Percentiles rank a stretch among this genome's conserved stretches.
Evolutionary conservation across 2,797 vertebrate genomes (phyloP).

Genomic region (Microctenopoma steveboyesi): DNA sequence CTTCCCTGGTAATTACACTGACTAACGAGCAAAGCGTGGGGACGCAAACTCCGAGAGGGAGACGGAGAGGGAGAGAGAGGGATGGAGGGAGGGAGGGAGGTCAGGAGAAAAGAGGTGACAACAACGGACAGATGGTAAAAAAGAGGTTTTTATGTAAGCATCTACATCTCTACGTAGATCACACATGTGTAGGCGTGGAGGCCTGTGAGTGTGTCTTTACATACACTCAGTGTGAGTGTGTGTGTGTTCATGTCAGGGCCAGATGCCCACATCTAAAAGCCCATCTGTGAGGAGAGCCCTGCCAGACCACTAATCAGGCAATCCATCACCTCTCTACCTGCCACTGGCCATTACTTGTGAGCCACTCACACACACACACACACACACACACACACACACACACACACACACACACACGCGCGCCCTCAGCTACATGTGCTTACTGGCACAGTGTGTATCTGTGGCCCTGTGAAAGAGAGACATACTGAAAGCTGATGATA

Average conservation of each 20-base stretch:
- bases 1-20: conserved; percentile 77
- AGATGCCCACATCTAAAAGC: conserved; percentile 91
- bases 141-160: conserved; percentile 18
- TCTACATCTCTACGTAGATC: conserved; percentile 18
- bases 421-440: background rate
- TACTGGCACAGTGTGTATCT: background rate
- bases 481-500: conserved; percentile 41
- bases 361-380: conserved; percentile 56
- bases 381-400: conserved; percentile 22
- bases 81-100: conserved; percentile 48
- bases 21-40: conserved; percentile 72
- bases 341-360: conserved; percentile 73
- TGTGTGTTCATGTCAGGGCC: conserved; percentile 61
- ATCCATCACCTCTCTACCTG: conserved; percentile 81
- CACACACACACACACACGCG: too few species aligned
- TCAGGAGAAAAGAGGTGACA: conserved; percentile 23
- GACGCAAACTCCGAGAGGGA: conserved; percentile 29
- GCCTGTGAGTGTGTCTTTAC: background rate
- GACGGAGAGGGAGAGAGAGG: conserved; percentile 20
- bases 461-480: conserved; percentile 1
- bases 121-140: conserved; percentile 52
- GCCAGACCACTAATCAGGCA: conserved; percentile 87
- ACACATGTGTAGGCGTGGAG: conserved; percentile 14
- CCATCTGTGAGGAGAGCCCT: conserved; percentile 91
- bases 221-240: conserved; percentile 21